phyloP scores from a whole-genome alignment of 2,888 invertebrate species.

The Monochamus alternatus region DNA sequence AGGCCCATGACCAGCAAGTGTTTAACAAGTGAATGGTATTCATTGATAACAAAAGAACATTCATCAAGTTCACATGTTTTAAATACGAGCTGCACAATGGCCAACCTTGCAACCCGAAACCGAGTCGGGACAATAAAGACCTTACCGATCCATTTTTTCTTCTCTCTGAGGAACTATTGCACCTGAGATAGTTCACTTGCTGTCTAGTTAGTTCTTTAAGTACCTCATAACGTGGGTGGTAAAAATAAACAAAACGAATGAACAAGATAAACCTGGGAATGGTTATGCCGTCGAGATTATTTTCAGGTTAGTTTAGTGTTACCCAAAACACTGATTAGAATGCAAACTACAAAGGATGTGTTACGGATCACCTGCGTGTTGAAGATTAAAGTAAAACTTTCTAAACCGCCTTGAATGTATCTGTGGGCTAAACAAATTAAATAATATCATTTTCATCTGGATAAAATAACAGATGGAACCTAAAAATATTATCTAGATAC shows the following conservation, averaged over 20 bases:
- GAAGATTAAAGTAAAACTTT: conserved; percentile 6
- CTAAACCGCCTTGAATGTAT: neutral
- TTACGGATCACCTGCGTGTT: neutral
- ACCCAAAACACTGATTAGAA: conserved; percentile 20
- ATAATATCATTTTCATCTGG: too few species aligned
- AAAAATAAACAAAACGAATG: conserved; percentile 32
- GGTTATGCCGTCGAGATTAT: conserved; percentile 15
- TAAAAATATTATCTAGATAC: too few species aligned
- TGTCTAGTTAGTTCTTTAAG: conserved; percentile 53
- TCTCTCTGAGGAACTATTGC: conserved; percentile 47
- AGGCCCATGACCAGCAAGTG: conserved; percentile 54
- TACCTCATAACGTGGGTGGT: conserved; percentile 51
- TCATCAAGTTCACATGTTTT: conserved; percentile 63
- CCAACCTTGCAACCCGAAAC: conserved; percentile 67
- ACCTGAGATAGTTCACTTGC: conserved; percentile 64
- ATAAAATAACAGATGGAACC: too few species aligned
- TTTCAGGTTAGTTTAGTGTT: conserved; percentile 13
- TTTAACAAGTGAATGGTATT: conserved; percentile 64
- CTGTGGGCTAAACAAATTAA: neutral
- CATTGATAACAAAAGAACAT: conserved; percentile 64
- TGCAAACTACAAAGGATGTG: conserved; percentile 13
- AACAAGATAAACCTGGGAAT: conserved; percentile 31
- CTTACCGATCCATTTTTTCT: conserved; percentile 26
- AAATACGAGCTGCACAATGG: conserved; percentile 62
- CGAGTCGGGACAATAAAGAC: conserved; percentile 44